Evolutionary conservation across 2,888 invertebrate genomes (phyloP).

Genomic region (Glaucopsyche alexis): DNA sequence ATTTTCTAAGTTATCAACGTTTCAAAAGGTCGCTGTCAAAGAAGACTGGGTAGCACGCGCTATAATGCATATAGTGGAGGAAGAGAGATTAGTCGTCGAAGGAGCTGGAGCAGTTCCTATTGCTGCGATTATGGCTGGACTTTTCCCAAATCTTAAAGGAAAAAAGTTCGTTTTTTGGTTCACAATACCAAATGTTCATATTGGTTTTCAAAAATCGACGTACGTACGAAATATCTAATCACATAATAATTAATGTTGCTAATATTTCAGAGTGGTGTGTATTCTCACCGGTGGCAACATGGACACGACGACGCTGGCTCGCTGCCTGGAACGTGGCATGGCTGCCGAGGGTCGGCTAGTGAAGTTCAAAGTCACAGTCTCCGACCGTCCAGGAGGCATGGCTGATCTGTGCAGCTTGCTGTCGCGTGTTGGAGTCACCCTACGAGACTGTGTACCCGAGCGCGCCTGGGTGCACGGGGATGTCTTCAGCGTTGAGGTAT

Average conservation of each 20-base stretch:
- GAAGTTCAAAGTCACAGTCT: conserved; percentile 81
- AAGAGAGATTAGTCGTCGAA: conserved; percentile 92
- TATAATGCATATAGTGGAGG: conserved; percentile 87
- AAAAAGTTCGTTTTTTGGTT: conserved; percentile 82
- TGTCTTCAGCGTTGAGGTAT: conserved; percentile 82
- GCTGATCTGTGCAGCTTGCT: conserved; percentile 88
- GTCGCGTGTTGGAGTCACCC: conserved; percentile 87
- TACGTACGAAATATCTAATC: no score
- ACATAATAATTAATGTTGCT: not conserved
- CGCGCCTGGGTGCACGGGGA: conserved; percentile 95
- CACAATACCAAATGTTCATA: no score
- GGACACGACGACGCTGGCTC: conserved; percentile 91
- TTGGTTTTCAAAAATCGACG: no score
- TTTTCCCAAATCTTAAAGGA: conserved; percentile 89
- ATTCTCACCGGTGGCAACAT: conserved; percentile 93
- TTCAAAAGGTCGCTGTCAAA: conserved; percentile 83
- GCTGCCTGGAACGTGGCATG: conserved; percentile 93
- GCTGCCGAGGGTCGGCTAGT: conserved; percentile 90
- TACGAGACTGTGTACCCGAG: conserved; percentile 97
- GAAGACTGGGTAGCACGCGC: conserved; percentile 92
- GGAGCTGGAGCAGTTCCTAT: conserved; percentile 91
- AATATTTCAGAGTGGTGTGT: conserved; percentile 84
- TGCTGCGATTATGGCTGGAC: conserved; percentile 89
- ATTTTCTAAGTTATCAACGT: not conserved
- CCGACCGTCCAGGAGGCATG: conserved; percentile 92